These are phyloP conservation scores for Tragulus kanchil DNA, from an alignment of 2,113 vertebrate genomes.

Conservation along the genomic window DNA sequence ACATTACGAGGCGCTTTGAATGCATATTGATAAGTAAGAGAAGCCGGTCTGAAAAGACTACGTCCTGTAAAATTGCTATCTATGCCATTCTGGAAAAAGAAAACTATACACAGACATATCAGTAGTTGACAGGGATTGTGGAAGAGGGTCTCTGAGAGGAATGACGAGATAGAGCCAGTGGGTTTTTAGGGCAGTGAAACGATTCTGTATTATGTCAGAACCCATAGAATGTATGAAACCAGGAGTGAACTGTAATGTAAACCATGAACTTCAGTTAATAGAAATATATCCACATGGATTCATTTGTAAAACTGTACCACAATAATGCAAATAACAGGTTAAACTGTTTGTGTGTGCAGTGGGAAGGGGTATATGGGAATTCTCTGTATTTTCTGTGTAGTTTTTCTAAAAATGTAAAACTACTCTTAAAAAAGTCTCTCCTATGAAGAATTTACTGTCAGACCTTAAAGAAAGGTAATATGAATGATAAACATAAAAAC, in stretches of 20 bases:
- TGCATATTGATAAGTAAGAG: not conserved
- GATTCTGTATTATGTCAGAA: not conserved
- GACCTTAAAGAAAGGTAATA: not conserved
- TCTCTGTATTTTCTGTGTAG: not conserved
- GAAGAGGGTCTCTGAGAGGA: not conserved
- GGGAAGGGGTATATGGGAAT: not conserved
- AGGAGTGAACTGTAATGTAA: not conserved
- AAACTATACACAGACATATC: not conserved
- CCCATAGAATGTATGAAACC: not conserved
- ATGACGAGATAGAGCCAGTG: not conserved
- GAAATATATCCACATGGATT: not conserved
- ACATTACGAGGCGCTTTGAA: not conserved
- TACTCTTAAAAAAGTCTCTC: not conserved
- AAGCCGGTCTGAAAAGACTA: not conserved
- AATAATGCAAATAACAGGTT: not conserved
- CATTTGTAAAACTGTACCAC: not conserved
- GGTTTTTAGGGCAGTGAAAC: not conserved
- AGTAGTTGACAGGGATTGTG: not conserved
- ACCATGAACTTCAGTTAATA: not conserved
- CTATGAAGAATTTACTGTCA: not conserved
- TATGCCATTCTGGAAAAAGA: not conserved
- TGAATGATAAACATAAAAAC: not conserved
- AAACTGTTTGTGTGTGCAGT: not conserved
- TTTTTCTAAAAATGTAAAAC: not conserved
- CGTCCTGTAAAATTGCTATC: not conserved